These are phyloP conservation scores for Megathymus violae DNA, from an alignment of 1,140 invertebrate species.

Conservation along the genomic window DNA sequence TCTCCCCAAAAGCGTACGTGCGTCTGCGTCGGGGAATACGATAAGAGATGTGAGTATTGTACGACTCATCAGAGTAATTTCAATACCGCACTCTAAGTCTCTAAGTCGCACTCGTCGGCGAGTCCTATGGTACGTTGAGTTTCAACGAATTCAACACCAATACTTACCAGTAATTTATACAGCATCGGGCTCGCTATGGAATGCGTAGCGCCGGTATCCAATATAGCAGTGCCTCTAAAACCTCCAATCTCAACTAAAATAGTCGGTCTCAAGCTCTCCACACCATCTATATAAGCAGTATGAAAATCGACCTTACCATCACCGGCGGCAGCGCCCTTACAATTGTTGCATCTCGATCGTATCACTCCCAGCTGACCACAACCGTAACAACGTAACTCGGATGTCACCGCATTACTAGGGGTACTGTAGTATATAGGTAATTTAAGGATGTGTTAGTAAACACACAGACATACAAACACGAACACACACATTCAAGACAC, in stretches of 20 bases:
- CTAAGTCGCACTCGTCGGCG: constrained; percentile 17
- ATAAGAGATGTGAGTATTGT: constrained; percentile 11
- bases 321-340: neutral
- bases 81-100: neutral
- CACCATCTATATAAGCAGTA: neutral
- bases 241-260: constrained; percentile 10
- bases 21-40: constrained; percentile 22
- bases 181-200: constrained; percentile 20
- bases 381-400: constrained; percentile 35
- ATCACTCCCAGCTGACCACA: constrained; percentile 38
- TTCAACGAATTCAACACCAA: constrained; percentile 8
- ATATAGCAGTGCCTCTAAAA: constrained; percentile 14
- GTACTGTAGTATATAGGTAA: too few relatives aligned
- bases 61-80: constrained; percentile 6
- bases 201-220: constrained; percentile 34
- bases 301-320: constrained; percentile 6
- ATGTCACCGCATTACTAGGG: neutral
- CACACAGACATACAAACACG: too few relatives aligned
- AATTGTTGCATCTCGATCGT: constrained; percentile 34
- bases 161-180: constrained; percentile 1
- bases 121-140: constrained; percentile 8
- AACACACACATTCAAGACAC: too few relatives aligned
- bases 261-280: neutral
- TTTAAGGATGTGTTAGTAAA: too few relatives aligned
- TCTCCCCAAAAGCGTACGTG: constrained; percentile 16